A percentile compares a stretch with the other conserved stretches of the same genome.
Conservation (phyloP, 2,797 vertebrate genomes). For the Poecilia gillii region DNA sequence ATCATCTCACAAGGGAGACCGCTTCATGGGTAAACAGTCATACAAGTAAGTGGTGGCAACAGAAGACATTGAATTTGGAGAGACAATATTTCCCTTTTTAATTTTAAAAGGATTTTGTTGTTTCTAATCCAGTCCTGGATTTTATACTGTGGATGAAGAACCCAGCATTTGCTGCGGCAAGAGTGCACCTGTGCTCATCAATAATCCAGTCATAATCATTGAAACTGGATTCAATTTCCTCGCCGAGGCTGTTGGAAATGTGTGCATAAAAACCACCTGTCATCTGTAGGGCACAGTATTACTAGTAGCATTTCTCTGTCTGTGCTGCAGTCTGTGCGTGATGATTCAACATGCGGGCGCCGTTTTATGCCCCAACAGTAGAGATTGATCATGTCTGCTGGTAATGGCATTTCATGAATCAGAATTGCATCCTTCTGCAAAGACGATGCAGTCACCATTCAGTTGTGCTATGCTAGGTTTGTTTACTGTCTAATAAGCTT, state of each 20-base stretch:
- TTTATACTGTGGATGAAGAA: not conserved
- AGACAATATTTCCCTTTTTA: not conserved
- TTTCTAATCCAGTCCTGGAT: not conserved
- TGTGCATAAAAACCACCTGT: not conserved
- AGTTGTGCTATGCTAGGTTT: not conserved
- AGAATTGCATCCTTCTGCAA: not conserved
- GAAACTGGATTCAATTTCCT: not conserved
- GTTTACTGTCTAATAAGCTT: not conserved
- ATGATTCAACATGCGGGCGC: not conserved
- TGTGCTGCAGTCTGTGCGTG: not conserved
- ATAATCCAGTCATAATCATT: not conserved
- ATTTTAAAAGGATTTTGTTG: not conserved
- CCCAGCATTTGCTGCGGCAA: not conserved
- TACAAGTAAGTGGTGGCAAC: not conserved
- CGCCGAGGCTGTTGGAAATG: not conserved
- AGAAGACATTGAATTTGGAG: not conserved
- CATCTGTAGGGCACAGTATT: not conserved
- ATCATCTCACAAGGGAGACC: not conserved
- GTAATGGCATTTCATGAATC: not conserved
- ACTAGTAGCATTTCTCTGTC: not conserved
- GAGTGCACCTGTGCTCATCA: not conserved
- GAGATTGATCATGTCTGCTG: not conserved
- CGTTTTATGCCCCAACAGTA: not conserved
- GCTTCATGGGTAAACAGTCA: not conserved
- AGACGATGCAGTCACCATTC: not conserved